A percentile compares a stretch with the other conserved stretches of the same genome.
These are phyloP conservation scores for Lycaena phlaeas DNA, from an alignment of 2,888 invertebrate genomes.

Conservation along the genomic window DNA sequence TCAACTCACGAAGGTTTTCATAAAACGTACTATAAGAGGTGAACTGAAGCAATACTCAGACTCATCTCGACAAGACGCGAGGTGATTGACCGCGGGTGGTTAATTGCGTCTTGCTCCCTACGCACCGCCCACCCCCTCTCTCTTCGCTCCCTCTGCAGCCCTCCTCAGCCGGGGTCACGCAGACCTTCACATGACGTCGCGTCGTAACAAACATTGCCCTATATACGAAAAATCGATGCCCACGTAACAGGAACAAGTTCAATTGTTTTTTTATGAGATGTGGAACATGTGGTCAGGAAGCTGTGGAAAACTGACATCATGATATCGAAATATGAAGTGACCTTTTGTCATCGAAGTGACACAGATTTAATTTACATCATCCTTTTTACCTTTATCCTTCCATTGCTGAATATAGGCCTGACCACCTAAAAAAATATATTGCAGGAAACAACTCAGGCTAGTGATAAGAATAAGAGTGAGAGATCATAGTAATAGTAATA, in stretches of 20 bases:
- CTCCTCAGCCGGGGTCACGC: constrained; percentile 35
- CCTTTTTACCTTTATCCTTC: too few species aligned
- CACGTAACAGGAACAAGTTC: constrained; percentile 51
- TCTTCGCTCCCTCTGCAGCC: constrained; percentile 15
- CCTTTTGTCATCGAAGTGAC: too few species aligned
- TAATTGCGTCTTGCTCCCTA: constrained; percentile 40
- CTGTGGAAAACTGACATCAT: background rate
- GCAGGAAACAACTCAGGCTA: too few species aligned
- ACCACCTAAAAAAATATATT: too few species aligned
- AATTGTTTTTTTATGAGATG: constrained; percentile 17
- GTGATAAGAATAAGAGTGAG: too few species aligned
- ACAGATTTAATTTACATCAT: too few species aligned
- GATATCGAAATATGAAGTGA: too few species aligned
- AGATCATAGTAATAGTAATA: too few species aligned
- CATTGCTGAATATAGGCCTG: too few species aligned
- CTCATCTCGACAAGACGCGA: constrained; percentile 24
- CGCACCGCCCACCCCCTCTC: constrained; percentile 21
- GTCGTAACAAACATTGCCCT: constrained; percentile 44
- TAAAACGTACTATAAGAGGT: too few species aligned
- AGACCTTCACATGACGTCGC: constrained; percentile 47
- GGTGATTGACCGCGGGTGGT: constrained; percentile 57
- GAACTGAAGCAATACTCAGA: constrained; percentile 3
- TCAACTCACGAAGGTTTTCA: too few species aligned
- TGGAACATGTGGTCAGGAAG: background rate
- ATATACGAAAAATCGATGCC: constrained; percentile 58